Conservation (phyloP, 2,113 vertebrate genomes). For the Phaetusa simplex region DNA sequence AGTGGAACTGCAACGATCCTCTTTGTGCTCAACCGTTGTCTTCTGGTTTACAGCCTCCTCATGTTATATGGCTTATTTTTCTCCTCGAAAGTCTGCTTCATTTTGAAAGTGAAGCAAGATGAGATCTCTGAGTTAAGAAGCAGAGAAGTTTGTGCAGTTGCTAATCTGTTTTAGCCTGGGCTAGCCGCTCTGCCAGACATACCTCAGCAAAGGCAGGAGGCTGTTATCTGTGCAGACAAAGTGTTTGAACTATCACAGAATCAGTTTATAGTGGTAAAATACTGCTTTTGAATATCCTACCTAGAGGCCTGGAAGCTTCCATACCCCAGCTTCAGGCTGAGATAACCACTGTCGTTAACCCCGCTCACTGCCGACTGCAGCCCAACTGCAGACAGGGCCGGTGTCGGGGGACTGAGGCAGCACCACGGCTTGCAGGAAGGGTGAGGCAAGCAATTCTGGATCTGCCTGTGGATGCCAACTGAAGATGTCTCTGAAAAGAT, state of each 20-base stretch:
- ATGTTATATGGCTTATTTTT: background rate
- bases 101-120: background rate
- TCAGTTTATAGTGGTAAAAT: background rate
- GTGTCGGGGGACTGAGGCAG: rapidly evolving
- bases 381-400: rapidly evolving
- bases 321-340: background rate
- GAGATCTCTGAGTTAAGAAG: background rate
- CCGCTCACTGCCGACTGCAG: background rate
- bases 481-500: background rate
- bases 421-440: background rate
- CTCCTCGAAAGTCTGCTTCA: background rate
- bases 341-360: background rate
- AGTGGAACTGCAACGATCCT: background rate
- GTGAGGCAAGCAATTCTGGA: background rate
- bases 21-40: background rate
- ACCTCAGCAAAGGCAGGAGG: background rate
- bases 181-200: background rate
- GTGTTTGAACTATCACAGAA: background rate
- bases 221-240: background rate
- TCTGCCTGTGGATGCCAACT: background rate
- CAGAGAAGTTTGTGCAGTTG: background rate
- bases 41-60: background rate
- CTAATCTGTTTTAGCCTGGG: background rate
- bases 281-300: background rate
- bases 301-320: background rate